Base-by-base conservation (phyloP, 2,888 invertebrate genomes). In the Hemaris fuciformis region DNA sequence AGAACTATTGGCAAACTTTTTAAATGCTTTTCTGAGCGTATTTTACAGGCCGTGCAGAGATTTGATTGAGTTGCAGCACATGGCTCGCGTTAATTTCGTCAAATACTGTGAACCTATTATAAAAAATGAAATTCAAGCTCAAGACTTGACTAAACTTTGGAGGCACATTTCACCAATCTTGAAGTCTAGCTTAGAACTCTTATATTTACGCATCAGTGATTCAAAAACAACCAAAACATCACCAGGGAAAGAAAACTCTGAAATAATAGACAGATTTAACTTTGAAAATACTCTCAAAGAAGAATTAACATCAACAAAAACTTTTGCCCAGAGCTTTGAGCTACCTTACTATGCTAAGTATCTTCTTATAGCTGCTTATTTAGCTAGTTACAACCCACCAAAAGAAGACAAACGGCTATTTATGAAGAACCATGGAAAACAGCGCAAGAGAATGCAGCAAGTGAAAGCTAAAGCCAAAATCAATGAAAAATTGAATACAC, bases 371-470 rank as follows among this genome's bases (percentile, higher is more conserved):
- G 97, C 98, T 6, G 96, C 98, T 0, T 99, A 97, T 81, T 90
- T 99, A 64, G 98, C 98, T 0, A 98, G 98, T 34, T 97, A 98
- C 83, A 98, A 98, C 85, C 97, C 98, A 1, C 94, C 96, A 0
- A 97, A 96, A 72, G 96, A 97, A 70, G 99, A 99, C 81, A 97
- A 96, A 77, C 91, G 96, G 56, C 90, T 98, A 48, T 98, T 98
- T 82, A 94, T 97, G 84, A 98, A 98, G 87, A 87, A 95, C 72
- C 95, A 95, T 70, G 95, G 95, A 0, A 96, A 96, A 76, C 95
- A 94, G 72, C 93, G 93, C n/a, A 96, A 96, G 72, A 92, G 94
- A 45, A 74, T 94, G 67, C 94, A 94, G 69, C 93, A 93, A 67
- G 93, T 95, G 0, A 93, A 93, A 72, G 92, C 93, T 0, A 95